Evolutionary conservation across 2,797 vertebrate genomes (phyloP).

Genomic region (Chaenodraco wilsoni): DNA sequence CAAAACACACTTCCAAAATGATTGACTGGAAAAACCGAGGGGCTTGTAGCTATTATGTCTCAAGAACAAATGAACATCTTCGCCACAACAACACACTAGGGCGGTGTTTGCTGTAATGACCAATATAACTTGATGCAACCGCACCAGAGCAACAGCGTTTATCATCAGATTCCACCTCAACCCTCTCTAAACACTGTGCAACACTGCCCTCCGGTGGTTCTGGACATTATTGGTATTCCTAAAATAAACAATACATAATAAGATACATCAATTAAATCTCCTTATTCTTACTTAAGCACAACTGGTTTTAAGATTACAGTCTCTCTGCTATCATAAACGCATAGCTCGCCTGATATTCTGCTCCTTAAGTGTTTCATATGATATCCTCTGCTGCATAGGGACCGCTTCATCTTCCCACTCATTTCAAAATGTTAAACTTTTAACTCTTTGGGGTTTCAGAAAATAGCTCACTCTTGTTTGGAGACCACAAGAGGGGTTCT

Average conservation of each 20-base stretch:
- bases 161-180: slow-evolving; percentile 20
- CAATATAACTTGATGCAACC: background rate
- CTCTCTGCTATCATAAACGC: slow-evolving; percentile 9
- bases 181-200: slow-evolving; percentile 25
- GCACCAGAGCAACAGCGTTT: slow-evolving; percentile 8
- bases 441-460: slow-evolving; percentile 19
- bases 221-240: background rate
- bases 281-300: slow-evolving; percentile 2
- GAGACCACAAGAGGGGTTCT: slow-evolving; percentile 1
- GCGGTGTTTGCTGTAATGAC: slow-evolving; percentile 15
- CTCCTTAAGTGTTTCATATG: slow-evolving; percentile 24
- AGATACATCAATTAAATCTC: background rate
- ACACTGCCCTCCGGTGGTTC: slow-evolving; percentile 81
- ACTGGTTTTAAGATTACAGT: background rate
- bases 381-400: slow-evolving; percentile 34
- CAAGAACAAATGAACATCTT: background rate
- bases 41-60: background rate
- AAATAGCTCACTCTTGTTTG: background rate
- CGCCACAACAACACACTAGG: background rate
- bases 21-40: background rate
- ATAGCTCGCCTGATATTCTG: background rate
- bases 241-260: slow-evolving; percentile 7
- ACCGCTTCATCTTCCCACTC: slow-evolving; percentile 29
- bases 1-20: background rate
- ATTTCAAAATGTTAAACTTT: slow-evolving; percentile 53